Evolutionary conservation across 1,140 invertebrate species (phyloP), one percentile per base, ranked within the genome.

Genomic region (Trichonephila inaurata): DNA sequence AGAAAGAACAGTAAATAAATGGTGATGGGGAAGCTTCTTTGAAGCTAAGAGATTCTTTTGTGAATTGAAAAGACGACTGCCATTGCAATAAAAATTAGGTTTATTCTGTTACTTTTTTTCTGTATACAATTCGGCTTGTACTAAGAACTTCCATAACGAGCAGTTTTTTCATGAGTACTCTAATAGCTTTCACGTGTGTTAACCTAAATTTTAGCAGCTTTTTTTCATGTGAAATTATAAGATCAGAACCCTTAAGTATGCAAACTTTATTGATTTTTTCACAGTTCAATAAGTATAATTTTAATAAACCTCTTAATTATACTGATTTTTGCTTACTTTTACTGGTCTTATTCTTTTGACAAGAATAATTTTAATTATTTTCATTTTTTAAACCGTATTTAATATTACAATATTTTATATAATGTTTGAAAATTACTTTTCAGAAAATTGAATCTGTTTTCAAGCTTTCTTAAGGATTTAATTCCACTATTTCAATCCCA

Each of bases 1-100:
- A 60, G 44, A 83, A 83, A 60, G 44, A 83, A 19, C 82, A 83
- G 82, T 83, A 83, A 83, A 83, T 83, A 51, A 58, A 83, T 60
- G 51, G 82, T n/a, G 40, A 83, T 83, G 21, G 40, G 51, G n/a
- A 16, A 24, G 19, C 19, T 60, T 24, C 19, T 83, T 83, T 83
- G n/a, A 28, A 58, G n/a, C 44, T 58, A 83, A 58, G 51, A 60
- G 82, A 19, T 83, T 83, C 82, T 83, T 83, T 58, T 83, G 82
- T 58, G 82, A 24, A 58, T 58, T 60, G 40, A 60, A 83, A 83
- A 10, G 82, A 83, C 51, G 40, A 24, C 51, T 83, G 8, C 10
- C 82, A 83, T 58, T 58, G 44, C 44, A 83, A 83, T 83, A 83
- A 33, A 77, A 77, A 77, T 77, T 77, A 77, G 33, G 72, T 77